Evolutionary conservation across 2,888 invertebrate genomes (phyloP), one percentile per base, ranked within the genome.

Genomic region (Hipparchia sbordonii): DNA sequence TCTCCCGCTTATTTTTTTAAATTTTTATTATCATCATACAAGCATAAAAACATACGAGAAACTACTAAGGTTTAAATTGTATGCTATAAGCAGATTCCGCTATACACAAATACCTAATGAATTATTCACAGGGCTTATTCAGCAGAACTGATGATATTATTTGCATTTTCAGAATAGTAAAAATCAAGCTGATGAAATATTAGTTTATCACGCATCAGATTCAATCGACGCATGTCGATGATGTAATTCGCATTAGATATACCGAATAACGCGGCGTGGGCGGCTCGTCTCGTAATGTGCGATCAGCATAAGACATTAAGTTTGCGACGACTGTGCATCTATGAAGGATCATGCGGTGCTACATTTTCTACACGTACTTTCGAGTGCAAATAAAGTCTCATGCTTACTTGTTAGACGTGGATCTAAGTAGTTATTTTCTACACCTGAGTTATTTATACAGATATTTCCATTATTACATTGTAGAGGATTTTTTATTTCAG

Each of bases 301-400:
- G 57, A 57, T 23, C 57, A 57, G 3, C 23, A 13, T 67, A 48
- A 59, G 46, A 60, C 12, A 52, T 48, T 48, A n/a, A 23, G 9
- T 51, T 60, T 39, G 51, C 60, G 60, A 60, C 2, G 10, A 60
- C n/a, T 52, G 69, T 69, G 60, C 60, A 52, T 51, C 33, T 61
- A 69, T 60, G 68, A 61, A 68, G 59, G 51, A 61, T 52, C 91
- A 91, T 92, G 91, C 91, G 84, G 90, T 91, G 90, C 89, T 78
- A 79, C 73, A 57, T 77, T 79, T 80, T 80, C 85, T 88, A 89
- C 82, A 82, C 84, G 8, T 80, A 70, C 78, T 75, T 74, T 74
- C 77, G 71, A 74, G 87, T 90, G 88, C 88, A 87, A 70, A 67
- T 72, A 73, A 72, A 65, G 71, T 73, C 71, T 75, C 80, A 79